These are phyloP conservation scores for Andrena flavipes DNA, from an alignment of 2,888 invertebrate genomes.

Conservation along the genomic window DNA sequence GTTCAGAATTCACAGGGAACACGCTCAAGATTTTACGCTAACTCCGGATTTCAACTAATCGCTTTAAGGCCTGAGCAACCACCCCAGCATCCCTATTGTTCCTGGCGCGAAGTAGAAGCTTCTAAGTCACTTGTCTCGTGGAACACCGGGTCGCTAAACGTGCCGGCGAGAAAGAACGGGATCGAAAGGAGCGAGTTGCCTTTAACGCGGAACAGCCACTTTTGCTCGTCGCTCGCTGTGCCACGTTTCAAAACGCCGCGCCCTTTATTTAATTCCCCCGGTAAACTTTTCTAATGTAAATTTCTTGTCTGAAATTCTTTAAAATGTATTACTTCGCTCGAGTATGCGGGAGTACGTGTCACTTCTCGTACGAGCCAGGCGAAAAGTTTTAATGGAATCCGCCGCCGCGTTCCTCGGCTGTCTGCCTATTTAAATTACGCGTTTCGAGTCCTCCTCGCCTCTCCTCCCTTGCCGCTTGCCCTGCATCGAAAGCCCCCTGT, in stretches of 20 bases:
- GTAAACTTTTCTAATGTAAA: slow-evolving; percentile 64
- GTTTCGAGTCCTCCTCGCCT: slow-evolving; percentile 49
- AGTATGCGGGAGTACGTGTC: slow-evolving; percentile 64
- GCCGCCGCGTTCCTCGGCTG: slow-evolving; percentile 66
- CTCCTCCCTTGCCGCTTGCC: not conserved
- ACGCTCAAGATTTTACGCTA: not conserved
- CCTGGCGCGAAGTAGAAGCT: not conserved
- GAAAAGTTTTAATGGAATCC: slow-evolving; percentile 69
- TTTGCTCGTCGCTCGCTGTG: not conserved
- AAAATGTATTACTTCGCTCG: slow-evolving; percentile 65
- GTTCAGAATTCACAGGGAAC: not conserved
- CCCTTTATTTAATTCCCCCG: slow-evolving; percentile 48
- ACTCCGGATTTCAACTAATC: not conserved
- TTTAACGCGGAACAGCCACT: not conserved
- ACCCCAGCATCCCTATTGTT: not conserved
- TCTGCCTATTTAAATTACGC: slow-evolving; percentile 69
- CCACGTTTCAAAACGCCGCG: slow-evolving; percentile 11
- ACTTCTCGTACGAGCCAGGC: slow-evolving; percentile 65
- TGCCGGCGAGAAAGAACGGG: not conserved
- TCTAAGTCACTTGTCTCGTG: not conserved
- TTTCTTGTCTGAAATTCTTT: slow-evolving; percentile 65
- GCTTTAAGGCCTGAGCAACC: not conserved
- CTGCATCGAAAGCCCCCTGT: slow-evolving; percentile 33
- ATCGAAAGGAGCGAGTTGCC: not conserved
- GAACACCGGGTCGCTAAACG: not conserved